A percentile compares a stretch with the other conserved stretches of the same genome.
Conservation (phyloP, 2,797 vertebrate genomes). For the Tokudaia tokunoshimensis region DNA sequence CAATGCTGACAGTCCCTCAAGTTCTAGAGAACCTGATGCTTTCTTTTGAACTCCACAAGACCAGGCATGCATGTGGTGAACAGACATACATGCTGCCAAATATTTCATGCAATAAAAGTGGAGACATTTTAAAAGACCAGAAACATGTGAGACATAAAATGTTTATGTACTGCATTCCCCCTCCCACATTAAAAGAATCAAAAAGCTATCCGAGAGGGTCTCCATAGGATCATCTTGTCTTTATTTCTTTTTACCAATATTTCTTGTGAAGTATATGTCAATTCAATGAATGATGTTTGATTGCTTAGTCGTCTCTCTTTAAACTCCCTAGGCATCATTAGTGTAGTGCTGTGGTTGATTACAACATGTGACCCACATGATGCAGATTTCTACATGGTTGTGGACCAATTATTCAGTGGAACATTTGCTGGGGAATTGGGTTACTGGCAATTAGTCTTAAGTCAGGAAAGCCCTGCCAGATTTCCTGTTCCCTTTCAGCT, state of each 20-base stretch:
- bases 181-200: not conserved
- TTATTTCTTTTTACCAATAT: not conserved
- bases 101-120: not conserved
- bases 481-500: not conserved
- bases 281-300: not conserved
- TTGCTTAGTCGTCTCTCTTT: not conserved
- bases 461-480: not conserved
- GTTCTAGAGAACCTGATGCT: not conserved
- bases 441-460: not conserved
- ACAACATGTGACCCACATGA: accelerated
- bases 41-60: not conserved
- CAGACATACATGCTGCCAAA: no score
- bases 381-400: not conserved
- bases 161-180: not conserved
- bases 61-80: not conserved
- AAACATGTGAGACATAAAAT: not conserved
- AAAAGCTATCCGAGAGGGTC: not conserved
- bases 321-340: not conserved
- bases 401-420: no score
- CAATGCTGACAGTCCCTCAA: not conserved
- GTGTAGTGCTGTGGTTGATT: not conserved
- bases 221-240: not conserved
- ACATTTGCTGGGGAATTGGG: not conserved
- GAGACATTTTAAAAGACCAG: not conserved
- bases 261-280: not conserved